phyloP scores from a whole-genome alignment of 2,113 vertebrate species.

The Catagonus wagneri region DNA sequence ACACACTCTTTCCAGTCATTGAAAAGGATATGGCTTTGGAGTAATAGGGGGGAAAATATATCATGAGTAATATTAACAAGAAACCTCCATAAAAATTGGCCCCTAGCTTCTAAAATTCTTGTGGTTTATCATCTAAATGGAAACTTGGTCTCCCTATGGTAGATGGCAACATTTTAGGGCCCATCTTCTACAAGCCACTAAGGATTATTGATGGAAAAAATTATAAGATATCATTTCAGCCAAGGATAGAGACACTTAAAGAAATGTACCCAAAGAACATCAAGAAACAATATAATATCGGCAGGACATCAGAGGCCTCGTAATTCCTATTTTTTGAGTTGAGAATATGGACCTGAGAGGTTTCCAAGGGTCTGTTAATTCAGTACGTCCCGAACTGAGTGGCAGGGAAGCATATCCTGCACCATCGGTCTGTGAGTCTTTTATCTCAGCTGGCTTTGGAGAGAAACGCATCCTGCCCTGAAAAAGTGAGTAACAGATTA shows the following conservation, averaged over 20 bases:
- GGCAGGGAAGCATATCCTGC: background rate
- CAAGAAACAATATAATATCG: slow-evolving; percentile 79
- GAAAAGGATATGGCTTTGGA: slow-evolving; percentile 80
- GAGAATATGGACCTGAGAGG: slow-evolving; percentile 79
- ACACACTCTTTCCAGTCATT: slow-evolving; percentile 79
- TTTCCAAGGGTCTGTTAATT: slow-evolving; percentile 75
- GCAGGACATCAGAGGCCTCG: slow-evolving; percentile 62
- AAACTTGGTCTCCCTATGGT: slow-evolving; percentile 58
- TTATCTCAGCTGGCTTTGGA: slow-evolving; percentile 46
- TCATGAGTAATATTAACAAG: slow-evolving; percentile 81
- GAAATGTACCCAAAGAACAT: slow-evolving; percentile 75
- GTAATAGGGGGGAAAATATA: slow-evolving; percentile 78
- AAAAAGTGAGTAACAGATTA: slow-evolving; percentile 56
- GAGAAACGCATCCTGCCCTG: slow-evolving; percentile 19
- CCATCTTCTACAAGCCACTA: slow-evolving; percentile 30
- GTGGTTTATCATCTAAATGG: slow-evolving; percentile 77
- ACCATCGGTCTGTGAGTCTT: background rate
- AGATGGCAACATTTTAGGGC: slow-evolving; percentile 50
- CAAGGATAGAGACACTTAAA: slow-evolving; percentile 68
- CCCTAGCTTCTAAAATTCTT: slow-evolving; percentile 67
- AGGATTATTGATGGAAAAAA: slow-evolving; percentile 72
- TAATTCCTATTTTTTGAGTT: slow-evolving; percentile 80
- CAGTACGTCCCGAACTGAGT: slow-evolving; percentile 69
- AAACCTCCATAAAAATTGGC: slow-evolving; percentile 63
- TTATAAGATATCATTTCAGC: slow-evolving; percentile 67